Evolutionary conservation across 2,888 invertebrate genomes (phyloP), one percentile per base, ranked within the genome.

Genomic region (Barypeithes pellucidus): DNA sequence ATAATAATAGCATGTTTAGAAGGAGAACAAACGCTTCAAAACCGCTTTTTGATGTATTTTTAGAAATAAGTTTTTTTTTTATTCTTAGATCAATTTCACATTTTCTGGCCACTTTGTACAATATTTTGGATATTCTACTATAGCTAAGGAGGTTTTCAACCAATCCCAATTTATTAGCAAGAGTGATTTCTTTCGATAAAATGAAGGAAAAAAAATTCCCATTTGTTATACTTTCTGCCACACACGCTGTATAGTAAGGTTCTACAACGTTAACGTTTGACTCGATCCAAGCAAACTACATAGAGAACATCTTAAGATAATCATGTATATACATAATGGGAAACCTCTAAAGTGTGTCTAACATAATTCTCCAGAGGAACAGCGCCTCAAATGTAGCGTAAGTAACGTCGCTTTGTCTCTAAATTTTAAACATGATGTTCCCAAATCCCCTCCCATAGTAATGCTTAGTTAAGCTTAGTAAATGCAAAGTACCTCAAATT

Each of bases 401-500:
- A 65, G 66, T 72, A 72, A 72, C 41, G 22, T 60, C 60, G 61
- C 72, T 60, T 72, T 72, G 72, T 72, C 72, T 72, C 66, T 29
- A 66, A 67, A 72, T 59, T 72, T 72, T 72, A 66, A 66, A 72
- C 72, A 72, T 67, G 72, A 72, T 72, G 72, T 72, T 70, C 65
- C 57, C 70, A 59, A 70, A 70, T 70, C 70, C 65, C 70, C 59
- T 52, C 57, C 36, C 65, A 59, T 65, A 65, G 54, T 70, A 70
- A 70, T 70, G 65, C 70, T 59, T 65, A 65, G 63, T 70, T 70
- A 65, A 70, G 70, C 70, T 70, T 70, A 70, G 63, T 54, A 39
- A 80, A 81, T 81, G 82, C 80, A 82, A 83, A 83, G 83, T 84
- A 84, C 83, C 84, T 33, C 82, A 84, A 84, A 85, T 85, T 85